Base-by-base conservation (phyloP, 1,140 invertebrate species). In the Nephotettix cincticeps region DNA sequence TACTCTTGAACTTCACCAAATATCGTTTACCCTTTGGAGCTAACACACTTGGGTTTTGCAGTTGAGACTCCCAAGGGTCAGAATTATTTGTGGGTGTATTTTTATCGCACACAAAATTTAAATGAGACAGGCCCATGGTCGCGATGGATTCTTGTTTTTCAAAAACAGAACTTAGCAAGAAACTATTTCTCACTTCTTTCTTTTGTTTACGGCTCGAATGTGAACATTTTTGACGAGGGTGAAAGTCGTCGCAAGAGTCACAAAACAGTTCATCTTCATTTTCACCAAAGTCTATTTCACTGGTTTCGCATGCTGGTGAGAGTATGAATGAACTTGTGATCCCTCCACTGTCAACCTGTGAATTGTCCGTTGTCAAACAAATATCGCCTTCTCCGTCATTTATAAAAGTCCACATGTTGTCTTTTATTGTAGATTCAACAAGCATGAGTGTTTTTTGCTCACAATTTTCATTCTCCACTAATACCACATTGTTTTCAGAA, bases 211-310 rank as follows among this genome's bases (percentile, higher is more conserved):
- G n/a, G n/a, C n/a, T n/a, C n/a, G 4, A 2, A 4, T 51, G 47
- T 21, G 21, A 4, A 21, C 14, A 4, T 51, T 51, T 17, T 17
- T 17, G 14, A 51, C 47, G 47, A 21, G 47, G 47, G 19, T 51
- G 47, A n/a, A 51, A 51, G 47, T 51, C 47, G 6, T 51, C 47
- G 21, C 47, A 51, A 21, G 47, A 51, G n/a, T 51, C 47, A 51
- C 47, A 51, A 51, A 51, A 51, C 47, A 51, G n/a, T 19, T 51
- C 47, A 51, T 51, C 6, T 4, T 51, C 47, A 19, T 51, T 17
- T 17, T 51, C 47, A 19, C 21, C n/a, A n/a, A 51, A 51, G n/a
- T 17, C 19, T 3, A 51, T 19, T 51, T 21, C 47, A 51, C n/a
- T n/a, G 4, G 6, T 6, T 19, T 51, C 47, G 19, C 3, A 51